Evolutionary conservation across 2,797 vertebrate genomes (phyloP).

Genomic region (Diplodus sargus): DNA sequence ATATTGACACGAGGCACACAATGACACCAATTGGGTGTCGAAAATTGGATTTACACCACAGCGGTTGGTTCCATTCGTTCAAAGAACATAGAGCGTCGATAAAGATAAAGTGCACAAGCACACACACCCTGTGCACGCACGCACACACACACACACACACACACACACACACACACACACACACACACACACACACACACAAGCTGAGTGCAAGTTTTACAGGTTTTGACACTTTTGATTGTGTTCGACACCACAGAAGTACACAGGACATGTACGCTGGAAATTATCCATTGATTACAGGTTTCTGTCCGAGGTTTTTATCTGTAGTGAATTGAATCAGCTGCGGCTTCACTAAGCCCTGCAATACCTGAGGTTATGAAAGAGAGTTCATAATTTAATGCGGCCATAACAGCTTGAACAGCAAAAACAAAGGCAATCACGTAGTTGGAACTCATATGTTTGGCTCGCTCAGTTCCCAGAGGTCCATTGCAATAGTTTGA

Average conservation of each 20-base stretch:
- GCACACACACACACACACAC: too few species aligned
- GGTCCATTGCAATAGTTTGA: constrained; percentile 61
- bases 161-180: too few species aligned
- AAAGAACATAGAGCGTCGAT: constrained; percentile 57
- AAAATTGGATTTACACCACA: constrained; percentile 79
- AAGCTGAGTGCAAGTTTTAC: constrained; percentile 67
- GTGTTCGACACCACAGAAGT: constrained; percentile 72
- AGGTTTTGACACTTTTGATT: constrained; percentile 81
- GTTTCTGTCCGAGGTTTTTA: constrained; percentile 65
- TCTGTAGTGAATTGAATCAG: constrained; percentile 78
- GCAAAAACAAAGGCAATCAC: constrained; percentile 75
- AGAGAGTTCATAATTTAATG: constrained; percentile 75
- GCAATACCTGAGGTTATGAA: constrained; percentile 80
- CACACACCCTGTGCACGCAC: neutral
- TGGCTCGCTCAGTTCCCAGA: constrained; percentile 67
- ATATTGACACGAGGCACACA: constrained; percentile 65
- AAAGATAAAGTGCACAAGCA: constrained; percentile 42
- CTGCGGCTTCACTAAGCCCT: constrained; percentile 65
- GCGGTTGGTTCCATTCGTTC: constrained; percentile 70
- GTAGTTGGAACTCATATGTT: constrained; percentile 60
- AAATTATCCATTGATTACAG: constrained; percentile 82
- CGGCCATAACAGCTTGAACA: constrained; percentile 67
- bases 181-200: constrained; percentile 17
- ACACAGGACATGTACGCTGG: constrained; percentile 74
- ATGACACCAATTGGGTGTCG: constrained; percentile 72